Conservation (phyloP, 2,113 vertebrate species). For the Tachycineta bicolor region DNA sequence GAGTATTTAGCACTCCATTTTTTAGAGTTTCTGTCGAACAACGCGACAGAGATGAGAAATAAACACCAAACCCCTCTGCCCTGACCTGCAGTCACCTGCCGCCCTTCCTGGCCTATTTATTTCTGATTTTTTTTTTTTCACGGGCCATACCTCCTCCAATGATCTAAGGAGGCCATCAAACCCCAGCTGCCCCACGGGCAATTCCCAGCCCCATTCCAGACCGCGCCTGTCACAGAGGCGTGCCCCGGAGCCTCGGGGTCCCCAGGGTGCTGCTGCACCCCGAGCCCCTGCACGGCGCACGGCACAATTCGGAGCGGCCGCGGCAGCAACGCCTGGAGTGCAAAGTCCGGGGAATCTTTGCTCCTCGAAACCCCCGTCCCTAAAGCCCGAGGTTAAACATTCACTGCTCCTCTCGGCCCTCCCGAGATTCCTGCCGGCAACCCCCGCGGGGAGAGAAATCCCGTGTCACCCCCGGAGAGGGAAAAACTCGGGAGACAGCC, state of each 20-base stretch:
- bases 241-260: neutral
- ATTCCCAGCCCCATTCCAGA: neutral
- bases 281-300: fast-evolving
- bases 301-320: neutral
- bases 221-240: fast-evolving
- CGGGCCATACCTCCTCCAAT: fast-evolving
- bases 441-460: neutral
- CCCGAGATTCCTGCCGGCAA: neutral
- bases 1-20: neutral
- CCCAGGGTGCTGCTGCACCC: neutral
- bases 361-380: neutral
- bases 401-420: neutral
- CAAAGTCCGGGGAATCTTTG: neutral
- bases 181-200: neutral
- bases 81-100: neutral
- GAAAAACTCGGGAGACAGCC: neutral
- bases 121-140: neutral
- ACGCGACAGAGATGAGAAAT: fast-evolving
- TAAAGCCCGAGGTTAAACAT: neutral
- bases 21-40: neutral
- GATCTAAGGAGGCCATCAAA: neutral
- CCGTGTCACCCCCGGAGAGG: neutral
- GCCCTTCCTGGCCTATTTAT: neutral
- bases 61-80: neutral
- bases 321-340: neutral